These are phyloP conservation scores for Pluvialis apricaria DNA, from an alignment of 2,113 vertebrate species.

Conservation along the genomic window DNA sequence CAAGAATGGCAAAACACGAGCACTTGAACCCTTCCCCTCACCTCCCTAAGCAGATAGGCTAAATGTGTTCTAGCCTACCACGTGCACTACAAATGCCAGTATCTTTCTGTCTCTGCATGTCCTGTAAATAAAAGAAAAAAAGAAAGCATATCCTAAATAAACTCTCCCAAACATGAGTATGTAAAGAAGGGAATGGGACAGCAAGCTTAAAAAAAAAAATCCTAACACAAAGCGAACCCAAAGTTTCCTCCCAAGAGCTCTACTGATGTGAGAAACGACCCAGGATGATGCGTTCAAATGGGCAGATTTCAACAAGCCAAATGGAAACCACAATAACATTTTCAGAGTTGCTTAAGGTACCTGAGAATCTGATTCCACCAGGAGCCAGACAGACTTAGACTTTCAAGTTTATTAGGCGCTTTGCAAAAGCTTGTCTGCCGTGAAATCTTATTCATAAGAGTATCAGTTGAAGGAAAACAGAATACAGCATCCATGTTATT, in stretches of 20 bases:
- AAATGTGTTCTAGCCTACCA: not conserved
- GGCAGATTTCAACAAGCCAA: slow-evolving; percentile 11
- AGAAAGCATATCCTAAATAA: not conserved
- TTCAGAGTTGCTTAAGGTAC: not conserved
- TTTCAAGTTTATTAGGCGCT: not conserved
- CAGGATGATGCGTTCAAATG: not conserved
- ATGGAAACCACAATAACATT: not conserved
- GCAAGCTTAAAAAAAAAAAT: not conserved
- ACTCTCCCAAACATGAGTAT: not conserved
- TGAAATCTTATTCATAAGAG: not conserved
- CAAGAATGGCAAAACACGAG: not conserved
- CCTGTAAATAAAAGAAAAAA: not conserved
- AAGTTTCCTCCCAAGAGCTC: not conserved
- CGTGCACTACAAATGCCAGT: not conserved
- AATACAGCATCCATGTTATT: not conserved
- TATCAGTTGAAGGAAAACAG: not conserved
- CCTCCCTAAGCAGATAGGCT: not conserved
- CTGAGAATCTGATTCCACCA: not conserved
- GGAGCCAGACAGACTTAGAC: not conserved
- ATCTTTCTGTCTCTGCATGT: not conserved
- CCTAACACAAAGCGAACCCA: not conserved
- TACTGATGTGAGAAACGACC: not conserved
- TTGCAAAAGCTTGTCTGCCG: not conserved
- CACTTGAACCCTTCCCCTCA: not conserved
- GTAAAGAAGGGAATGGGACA: not conserved